Evolutionary conservation across 2,888 invertebrate genomes (phyloP).

Genomic region (Eupithecia pulchellata): DNA sequence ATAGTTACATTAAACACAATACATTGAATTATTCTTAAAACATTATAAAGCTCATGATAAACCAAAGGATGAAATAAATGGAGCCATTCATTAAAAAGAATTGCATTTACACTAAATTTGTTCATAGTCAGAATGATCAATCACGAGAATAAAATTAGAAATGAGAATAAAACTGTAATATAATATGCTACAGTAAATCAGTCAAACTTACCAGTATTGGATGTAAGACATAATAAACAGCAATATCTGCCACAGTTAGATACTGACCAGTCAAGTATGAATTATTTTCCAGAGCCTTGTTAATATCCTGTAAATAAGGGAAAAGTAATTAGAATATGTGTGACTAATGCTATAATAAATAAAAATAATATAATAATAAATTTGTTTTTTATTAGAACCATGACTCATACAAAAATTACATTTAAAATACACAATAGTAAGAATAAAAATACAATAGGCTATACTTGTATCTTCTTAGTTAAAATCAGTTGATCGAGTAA

Average conservation of each 20-base stretch:
- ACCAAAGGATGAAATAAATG: not conserved
- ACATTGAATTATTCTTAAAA: not conserved
- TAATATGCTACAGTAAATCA: not conserved
- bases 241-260: slow-evolving; percentile 88
- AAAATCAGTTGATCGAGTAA: not conserved
- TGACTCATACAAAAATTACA: no score
- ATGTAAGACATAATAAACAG: slow-evolving; percentile 88
- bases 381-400: no score
- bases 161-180: not conserved
- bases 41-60: not conserved
- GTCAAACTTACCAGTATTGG: slow-evolving; percentile 86
- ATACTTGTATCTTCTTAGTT: no score
- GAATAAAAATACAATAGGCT: no score
- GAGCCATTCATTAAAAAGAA: not conserved
- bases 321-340: not conserved
- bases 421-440: no score
- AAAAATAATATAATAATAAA: no score
- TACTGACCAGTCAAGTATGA: slow-evolving; percentile 73
- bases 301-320: slow-evolving; percentile 69
- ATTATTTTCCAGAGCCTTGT: slow-evolving; percentile 67
- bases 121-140: not conserved
- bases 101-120: not conserved
- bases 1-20: not conserved
- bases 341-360: no score
- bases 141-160: no score